phyloP scores from a whole-genome alignment of 2,888 invertebrate species.

The Oligia latruncula region DNA sequence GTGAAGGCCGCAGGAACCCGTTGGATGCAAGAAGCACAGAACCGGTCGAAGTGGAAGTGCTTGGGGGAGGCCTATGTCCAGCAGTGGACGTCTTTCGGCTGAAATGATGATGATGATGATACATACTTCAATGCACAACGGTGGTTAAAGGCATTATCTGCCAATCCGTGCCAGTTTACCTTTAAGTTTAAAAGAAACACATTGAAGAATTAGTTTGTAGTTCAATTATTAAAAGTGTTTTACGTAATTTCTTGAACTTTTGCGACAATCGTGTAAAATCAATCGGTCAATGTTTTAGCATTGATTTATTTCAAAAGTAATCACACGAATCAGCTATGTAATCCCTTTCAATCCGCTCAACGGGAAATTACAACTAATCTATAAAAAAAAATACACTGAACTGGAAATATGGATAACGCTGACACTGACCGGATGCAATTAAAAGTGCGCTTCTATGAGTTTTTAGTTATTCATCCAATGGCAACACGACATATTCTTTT shows the following conservation, averaged over 20 bases:
- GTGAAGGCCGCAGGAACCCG: too few species aligned
- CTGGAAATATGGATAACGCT: conserved; percentile 2
- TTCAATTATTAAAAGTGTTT: not conserved
- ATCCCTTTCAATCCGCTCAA: not conserved
- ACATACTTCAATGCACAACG: not conserved
- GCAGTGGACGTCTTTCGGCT: too few species aligned
- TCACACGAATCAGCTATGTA: not conserved
- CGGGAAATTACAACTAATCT: conserved; percentile 18
- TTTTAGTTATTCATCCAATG: conserved; percentile 7
- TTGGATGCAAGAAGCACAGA: too few species aligned
- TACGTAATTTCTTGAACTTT: not conserved
- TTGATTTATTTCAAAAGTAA: not conserved
- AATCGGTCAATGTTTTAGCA: not conserved
- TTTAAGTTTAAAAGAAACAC: not conserved
- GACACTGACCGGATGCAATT: not conserved
- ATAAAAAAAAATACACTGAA: conserved; percentile 17
- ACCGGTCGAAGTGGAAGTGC: too few species aligned
- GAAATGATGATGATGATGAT: too few species aligned
- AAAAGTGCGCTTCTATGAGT: not conserved
- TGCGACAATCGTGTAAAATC: not conserved
- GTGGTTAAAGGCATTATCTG: too few species aligned
- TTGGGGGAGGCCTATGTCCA: too few species aligned
- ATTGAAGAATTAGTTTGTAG: not conserved
- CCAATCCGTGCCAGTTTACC: not conserved
- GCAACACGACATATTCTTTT: too few species aligned